Base-by-base conservation (phyloP, 53 echinoderm and acorn worm species). In the Holothuria scabra region DNA sequence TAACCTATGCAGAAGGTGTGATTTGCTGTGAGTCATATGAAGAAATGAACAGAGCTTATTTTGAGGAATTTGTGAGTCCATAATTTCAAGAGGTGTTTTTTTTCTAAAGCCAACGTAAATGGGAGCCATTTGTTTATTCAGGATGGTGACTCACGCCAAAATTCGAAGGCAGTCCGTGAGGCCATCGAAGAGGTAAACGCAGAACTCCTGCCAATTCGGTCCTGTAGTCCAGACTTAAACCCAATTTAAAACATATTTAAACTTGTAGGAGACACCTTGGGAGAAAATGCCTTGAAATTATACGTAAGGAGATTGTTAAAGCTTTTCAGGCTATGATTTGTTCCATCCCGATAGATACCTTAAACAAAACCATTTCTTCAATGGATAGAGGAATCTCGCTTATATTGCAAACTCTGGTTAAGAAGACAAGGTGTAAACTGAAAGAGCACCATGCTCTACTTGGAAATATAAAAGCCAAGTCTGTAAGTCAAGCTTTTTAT, bases 11-110 rank as follows among this genome's bases (percentile, higher is more conserved):
- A 18, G 70, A 84, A 33, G 84, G 84, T 34, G 84, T 84, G 1
- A 70, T 84, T 20, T 14, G 56, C 3, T 84, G 84, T 71, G 84
- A 84, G 33, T 29, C 69, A 24, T 84, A 84, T 58, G 56, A 84
- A 12, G 70, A 84, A 58, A 23, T 84, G 29, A 84, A 84, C 56
- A 59, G 84, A 5, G 57, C 52, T 6, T 84, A 70, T 56, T 84
- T n/a, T n/a, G n/a, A n/a, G n/a, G n/a, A n/a, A n/a, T 71, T 84
- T 58, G 37, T 84, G 14, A 49, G 63, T 12, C 49, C 59, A 31
- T 70, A 84, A 49, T 84, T 61, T 28, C 29, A 52, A 26, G 10
- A 56, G 8, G 70, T 84, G 84, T n/a, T n/a, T n/a, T n/a, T 84
- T 52, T 57, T 46, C 65, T 4, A 70, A 69, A 55, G 69, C 84